Evolutionary conservation across 2,888 invertebrate species (phyloP), one percentile per base, ranked within the genome.

Genomic region (Lycaena phlaeas): DNA sequence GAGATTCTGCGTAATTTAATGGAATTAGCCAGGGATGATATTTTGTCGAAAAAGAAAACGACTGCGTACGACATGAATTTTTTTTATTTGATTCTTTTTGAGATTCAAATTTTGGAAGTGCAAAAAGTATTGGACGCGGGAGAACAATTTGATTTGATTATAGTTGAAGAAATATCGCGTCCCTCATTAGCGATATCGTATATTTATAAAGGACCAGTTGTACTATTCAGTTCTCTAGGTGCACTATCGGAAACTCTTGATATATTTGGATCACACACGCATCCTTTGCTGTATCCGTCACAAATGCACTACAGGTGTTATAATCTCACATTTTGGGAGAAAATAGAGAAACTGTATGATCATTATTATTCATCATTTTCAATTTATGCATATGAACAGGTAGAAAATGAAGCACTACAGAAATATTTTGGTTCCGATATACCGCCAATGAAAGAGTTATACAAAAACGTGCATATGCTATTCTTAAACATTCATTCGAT

Each of bases 401-500:
- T 11, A 4, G 44, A 46, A 7, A 25, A 49, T 36, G 14, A 9
- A 12, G 10, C 41, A 3, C 7, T 51, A 9, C 40, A 26, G 42
- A 17, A 12, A 3, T 15, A 44, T 14, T 41, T 48, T 26, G 52
- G 52, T 6, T 10, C 34, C 1, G 37, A 54, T 2, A 38, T 42
- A 1, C 62, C 63, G 1, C 7, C 43, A 3, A 17, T 57, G 5
- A 42, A 30, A 12, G 53, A 57, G 15, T 36, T 67, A 7, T 40
- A 38, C 2, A 47, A 60, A 17, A 60, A 61, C 28, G 50, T 72
- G 1, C 64, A 70, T 36, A 50, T 82, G 59, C 42, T 76, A 12
- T 68, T 85, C 34, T 27, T 76, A 0, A 85, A 84, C 49, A 54
- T 59, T 2, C 62, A 79, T 52, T 68, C 70, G 1, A 42, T 69